phyloP scores from a whole-genome alignment of 2,888 invertebrate genomes.

The Nomada fucata region DNA sequence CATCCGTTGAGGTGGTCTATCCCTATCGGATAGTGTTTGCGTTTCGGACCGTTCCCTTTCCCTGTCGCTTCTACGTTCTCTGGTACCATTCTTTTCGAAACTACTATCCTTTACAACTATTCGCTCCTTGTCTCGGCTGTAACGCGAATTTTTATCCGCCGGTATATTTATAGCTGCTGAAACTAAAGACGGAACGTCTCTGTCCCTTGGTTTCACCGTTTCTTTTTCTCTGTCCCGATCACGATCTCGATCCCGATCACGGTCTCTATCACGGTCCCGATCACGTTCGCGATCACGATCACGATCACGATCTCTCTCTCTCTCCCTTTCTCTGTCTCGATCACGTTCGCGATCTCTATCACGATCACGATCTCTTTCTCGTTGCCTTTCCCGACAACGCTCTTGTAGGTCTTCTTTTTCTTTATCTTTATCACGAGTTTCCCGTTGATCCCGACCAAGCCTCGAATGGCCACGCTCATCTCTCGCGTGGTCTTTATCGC shows the following conservation, averaged over 20 bases:
- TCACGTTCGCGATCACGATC: slow-evolving; percentile 73
- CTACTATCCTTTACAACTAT: slow-evolving; percentile 59
- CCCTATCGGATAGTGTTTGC: slow-evolving; percentile 65
- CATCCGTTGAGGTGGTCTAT: slow-evolving; percentile 71
- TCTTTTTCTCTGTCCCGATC: slow-evolving; percentile 71
- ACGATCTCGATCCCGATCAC: slow-evolving; percentile 65
- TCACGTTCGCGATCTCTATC: slow-evolving; percentile 83
- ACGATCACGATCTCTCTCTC: slow-evolving; percentile 75
- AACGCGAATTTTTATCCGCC: slow-evolving; percentile 72
- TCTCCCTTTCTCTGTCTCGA: slow-evolving; percentile 63
- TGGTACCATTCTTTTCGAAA: slow-evolving; percentile 70
- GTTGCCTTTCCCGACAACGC: slow-evolving; percentile 86
- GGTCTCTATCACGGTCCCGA: slow-evolving; percentile 72
- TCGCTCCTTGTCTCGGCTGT: slow-evolving; percentile 76
- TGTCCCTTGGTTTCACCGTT: slow-evolving; percentile 63
- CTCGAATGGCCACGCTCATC: slow-evolving; percentile 76
- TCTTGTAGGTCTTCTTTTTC: slow-evolving; percentile 87
- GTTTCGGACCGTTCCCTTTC: slow-evolving; percentile 76
- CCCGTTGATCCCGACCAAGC: slow-evolving; percentile 71
- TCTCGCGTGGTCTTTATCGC: slow-evolving; percentile 77
- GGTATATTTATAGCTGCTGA: slow-evolving; percentile 57
- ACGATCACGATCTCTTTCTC: slow-evolving; percentile 85
- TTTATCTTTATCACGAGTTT: slow-evolving; percentile 76
- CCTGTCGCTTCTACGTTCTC: slow-evolving; percentile 76
- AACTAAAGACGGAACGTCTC: slow-evolving; percentile 60